These are phyloP conservation scores for Antennarius maculatus DNA, from an alignment of 2,797 vertebrate genomes.

Conservation along the genomic window DNA sequence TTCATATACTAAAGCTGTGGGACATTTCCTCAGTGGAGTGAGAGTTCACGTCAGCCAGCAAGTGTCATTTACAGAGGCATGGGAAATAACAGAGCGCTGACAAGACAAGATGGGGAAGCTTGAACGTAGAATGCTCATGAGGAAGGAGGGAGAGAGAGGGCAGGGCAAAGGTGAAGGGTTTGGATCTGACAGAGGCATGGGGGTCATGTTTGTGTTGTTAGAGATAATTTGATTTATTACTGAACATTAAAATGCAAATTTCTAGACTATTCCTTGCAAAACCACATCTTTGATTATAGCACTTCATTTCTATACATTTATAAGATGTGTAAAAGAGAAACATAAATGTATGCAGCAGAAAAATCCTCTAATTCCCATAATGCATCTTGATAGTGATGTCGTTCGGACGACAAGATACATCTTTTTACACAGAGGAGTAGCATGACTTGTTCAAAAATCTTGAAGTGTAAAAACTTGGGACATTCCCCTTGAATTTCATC, in stretches of 20 bases:
- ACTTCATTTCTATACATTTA: neutral
- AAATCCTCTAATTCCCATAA: neutral
- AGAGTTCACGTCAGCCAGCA: constrained; percentile 78
- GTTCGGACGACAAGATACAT: neutral
- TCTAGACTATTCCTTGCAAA: constrained; percentile 17
- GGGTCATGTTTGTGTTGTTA: constrained; percentile 1
- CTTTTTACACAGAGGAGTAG: constrained; percentile 8
- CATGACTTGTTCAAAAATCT: constrained; percentile 25
- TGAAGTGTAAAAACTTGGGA: constrained; percentile 41
- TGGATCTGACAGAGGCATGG: constrained; percentile 25
- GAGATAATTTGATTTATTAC: neutral
- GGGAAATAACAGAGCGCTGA: constrained; percentile 81
- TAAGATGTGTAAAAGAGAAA: neutral
- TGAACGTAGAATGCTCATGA: constrained; percentile 58
- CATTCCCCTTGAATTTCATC: constrained; percentile 59
- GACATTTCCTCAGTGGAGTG: constrained; percentile 80
- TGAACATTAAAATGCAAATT: neutral
- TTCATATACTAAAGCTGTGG: constrained; percentile 69
- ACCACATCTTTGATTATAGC: neutral
- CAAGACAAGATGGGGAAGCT: constrained; percentile 62
- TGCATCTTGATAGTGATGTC: neutral
- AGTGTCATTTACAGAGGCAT: constrained; percentile 80
- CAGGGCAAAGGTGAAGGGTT: constrained; percentile 25
- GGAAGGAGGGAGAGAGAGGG: constrained; percentile 38
- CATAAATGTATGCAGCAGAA: constrained; percentile 1